phyloP scores from a whole-genome alignment of 2,888 invertebrate species.

The Iselma pallidipennis region DNA sequence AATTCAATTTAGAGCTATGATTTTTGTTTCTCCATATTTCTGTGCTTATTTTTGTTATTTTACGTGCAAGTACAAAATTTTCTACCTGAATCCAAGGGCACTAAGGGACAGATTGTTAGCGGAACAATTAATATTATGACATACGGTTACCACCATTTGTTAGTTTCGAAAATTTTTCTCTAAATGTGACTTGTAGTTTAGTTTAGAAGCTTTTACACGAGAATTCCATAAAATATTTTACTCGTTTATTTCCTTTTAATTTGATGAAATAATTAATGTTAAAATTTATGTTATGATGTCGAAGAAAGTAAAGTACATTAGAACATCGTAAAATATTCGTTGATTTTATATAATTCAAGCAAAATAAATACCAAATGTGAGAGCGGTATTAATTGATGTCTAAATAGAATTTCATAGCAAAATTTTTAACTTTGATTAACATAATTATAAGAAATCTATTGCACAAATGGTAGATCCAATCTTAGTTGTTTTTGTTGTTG shows the following conservation, averaged over 20 bases:
- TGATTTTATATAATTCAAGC: constrained; percentile 16
- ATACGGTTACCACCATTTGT: constrained; percentile 25
- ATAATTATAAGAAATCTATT: background rate
- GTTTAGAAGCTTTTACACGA: too few species aligned
- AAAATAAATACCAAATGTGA: constrained; percentile 25
- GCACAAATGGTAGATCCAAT: background rate
- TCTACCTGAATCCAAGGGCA: constrained; percentile 20
- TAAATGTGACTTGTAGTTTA: background rate
- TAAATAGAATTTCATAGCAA: background rate
- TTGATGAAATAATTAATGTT: background rate
- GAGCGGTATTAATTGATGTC: constrained; percentile 5
- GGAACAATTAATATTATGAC: constrained; percentile 31
- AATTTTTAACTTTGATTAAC: background rate
- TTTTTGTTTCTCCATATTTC: background rate
- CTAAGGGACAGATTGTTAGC: constrained; percentile 31
- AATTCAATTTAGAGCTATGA: background rate
- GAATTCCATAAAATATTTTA: too few species aligned
- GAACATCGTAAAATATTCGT: background rate
- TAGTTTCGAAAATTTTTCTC: background rate
- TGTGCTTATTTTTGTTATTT: background rate
- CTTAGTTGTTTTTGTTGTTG: background rate
- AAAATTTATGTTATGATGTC: background rate
- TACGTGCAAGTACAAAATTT: background rate
- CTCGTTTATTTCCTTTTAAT: too few species aligned
- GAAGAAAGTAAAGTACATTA: background rate